Evolutionary conservation across 2,888 invertebrate species (phyloP).

Genomic region (Hypsopygia costalis): DNA sequence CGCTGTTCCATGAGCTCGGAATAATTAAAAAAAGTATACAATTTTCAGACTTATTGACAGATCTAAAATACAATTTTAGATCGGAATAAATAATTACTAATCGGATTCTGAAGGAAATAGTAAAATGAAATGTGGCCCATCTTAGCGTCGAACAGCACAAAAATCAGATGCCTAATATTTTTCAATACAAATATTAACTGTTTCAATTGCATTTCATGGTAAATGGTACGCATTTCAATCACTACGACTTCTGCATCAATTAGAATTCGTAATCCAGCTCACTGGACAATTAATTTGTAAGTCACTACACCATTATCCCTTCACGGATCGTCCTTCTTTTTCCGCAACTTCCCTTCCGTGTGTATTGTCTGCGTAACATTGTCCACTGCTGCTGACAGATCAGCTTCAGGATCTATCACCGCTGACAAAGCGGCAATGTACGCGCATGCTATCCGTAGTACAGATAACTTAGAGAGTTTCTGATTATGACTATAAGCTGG

Average conservation of each 20-base stretch:
- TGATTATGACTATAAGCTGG: constrained; percentile 96
- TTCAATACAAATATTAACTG: too few relatives aligned
- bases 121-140: too few relatives aligned
- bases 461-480: constrained; percentile 95
- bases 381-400: constrained; percentile 89
- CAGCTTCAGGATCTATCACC: constrained; percentile 84
- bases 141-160: too few relatives aligned
- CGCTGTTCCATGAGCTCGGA: too few relatives aligned
- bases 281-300: background rate
- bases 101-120: too few relatives aligned
- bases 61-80: too few relatives aligned
- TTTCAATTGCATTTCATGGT: background rate
- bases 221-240: background rate
- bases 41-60: too few relatives aligned
- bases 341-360: constrained; percentile 92
- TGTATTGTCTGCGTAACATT: constrained; percentile 95
- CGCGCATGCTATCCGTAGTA: constrained; percentile 94
- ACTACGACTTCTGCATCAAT: background rate
- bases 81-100: too few relatives aligned
- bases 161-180: too few relatives aligned
- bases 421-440: constrained; percentile 94
- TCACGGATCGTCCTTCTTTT: constrained; percentile 89
- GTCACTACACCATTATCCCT: constrained; percentile 2
- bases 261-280: too few relatives aligned
- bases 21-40: too few relatives aligned